A percentile compares a stretch with the other conserved stretches of the same genome.
Evolutionary conservation across 2,797 vertebrate species (phyloP).

Genomic region (Peromyscus nudipes): DNA sequence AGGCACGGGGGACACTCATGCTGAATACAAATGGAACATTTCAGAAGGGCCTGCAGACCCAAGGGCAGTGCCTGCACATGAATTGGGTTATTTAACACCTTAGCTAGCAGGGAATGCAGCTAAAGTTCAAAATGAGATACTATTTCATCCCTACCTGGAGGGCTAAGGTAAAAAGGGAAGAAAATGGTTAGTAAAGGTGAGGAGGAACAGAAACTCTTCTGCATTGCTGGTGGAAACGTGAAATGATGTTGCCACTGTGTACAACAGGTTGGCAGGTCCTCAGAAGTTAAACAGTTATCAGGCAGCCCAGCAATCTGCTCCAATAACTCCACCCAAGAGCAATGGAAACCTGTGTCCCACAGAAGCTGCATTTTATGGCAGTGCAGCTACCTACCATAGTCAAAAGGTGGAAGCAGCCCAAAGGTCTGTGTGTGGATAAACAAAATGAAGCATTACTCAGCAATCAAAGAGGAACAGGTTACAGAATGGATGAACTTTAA

Average conservation of each 20-base stretch:
- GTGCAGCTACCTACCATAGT: neutral
- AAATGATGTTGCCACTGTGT: neutral
- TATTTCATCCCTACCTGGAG: neutral
- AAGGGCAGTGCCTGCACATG: neutral
- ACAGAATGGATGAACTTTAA: neutral
- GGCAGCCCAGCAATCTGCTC: neutral
- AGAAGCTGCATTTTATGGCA: neutral
- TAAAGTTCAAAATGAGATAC: neutral
- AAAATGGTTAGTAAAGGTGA: neutral
- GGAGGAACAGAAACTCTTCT: neutral
- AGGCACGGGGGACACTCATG: neutral
- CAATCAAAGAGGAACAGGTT: neutral
- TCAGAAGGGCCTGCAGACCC: neutral
- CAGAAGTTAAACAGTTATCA: neutral
- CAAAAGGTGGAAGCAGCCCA: neutral
- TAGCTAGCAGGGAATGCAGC: neutral
- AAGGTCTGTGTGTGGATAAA: neutral
- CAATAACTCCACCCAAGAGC: neutral
- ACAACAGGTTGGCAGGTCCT: neutral
- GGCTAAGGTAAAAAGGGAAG: neutral
- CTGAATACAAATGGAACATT: neutral
- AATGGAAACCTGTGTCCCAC: neutral
- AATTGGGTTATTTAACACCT: neutral
- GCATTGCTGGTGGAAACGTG: neutral
- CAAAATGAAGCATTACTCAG: neutral